These are phyloP conservation scores for Cydia strobilella DNA, from an alignment of 1,140 invertebrate species.

Conservation along the genomic window DNA sequence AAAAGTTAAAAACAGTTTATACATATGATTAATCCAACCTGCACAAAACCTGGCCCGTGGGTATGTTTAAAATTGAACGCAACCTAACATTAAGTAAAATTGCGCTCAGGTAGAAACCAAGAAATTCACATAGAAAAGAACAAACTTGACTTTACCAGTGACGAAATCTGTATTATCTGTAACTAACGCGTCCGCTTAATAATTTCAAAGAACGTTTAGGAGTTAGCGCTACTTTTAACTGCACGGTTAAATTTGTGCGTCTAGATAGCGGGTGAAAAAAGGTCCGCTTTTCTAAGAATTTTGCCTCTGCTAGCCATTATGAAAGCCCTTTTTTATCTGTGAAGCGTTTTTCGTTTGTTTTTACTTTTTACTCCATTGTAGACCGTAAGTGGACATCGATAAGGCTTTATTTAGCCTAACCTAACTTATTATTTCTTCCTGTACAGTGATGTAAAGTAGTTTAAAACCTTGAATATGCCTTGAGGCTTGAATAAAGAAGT, in stretches of 20 bases:
- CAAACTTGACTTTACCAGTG: neutral
- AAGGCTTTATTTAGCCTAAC: neutral
- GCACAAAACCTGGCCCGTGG: constrained; percentile 33
- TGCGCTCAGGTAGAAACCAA: constrained; percentile 27
- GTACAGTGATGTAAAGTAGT: neutral
- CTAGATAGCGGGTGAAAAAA: neutral
- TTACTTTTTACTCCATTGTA: neutral
- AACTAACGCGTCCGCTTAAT: neutral
- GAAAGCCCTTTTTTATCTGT: constrained; percentile 24
- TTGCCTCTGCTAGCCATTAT: constrained; percentile 25
- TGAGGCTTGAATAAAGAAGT: neutral
- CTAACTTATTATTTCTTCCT: neutral
- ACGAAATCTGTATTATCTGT: neutral
- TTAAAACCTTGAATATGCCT: neutral
- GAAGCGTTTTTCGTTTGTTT: constrained; percentile 23
- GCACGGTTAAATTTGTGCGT: constrained; percentile 18
- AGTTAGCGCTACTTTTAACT: neutral
- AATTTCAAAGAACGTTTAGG: neutral
- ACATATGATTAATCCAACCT: constrained; percentile 27
- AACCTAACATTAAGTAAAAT: constrained; percentile 36
- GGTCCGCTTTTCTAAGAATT: constrained; percentile 23
- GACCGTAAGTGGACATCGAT: neutral
- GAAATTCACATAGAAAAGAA: constrained; percentile 19
- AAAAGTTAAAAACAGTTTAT: constrained; percentile 22
- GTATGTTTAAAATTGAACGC: constrained; percentile 33